These are phyloP conservation scores for Tupaia chinensis DNA, from an alignment of 2,113 vertebrate species.

Conservation along the genomic window DNA sequence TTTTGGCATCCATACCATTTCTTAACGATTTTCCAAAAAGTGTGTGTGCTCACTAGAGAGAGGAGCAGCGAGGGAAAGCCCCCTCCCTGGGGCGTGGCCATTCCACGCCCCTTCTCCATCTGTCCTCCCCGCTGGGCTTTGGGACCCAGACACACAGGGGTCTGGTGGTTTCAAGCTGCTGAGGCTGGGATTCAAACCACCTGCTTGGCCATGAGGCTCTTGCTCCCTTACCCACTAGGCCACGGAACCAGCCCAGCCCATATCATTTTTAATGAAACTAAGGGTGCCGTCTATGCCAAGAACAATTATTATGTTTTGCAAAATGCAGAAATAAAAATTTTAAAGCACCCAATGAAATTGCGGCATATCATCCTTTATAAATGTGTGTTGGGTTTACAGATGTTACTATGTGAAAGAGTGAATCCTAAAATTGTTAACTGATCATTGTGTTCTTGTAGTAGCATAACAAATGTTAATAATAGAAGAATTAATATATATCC, in stretches of 20 bases:
- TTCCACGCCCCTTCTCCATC: too few species aligned
- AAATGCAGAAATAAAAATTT: background rate
- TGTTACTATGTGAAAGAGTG: background rate
- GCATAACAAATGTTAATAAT: background rate
- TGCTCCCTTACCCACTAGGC: too few species aligned
- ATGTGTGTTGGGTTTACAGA: background rate
- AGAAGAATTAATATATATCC: background rate
- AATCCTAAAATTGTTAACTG: background rate
- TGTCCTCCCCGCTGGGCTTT: too few species aligned
- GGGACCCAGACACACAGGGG: too few species aligned
- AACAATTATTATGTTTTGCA: background rate
- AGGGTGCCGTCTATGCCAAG: background rate
- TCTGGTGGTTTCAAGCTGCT: too few species aligned
- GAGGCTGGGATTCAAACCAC: too few species aligned
- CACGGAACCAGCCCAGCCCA: too few species aligned
- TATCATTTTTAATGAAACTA: background rate
- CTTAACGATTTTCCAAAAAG: too few species aligned
- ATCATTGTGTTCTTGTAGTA: background rate
- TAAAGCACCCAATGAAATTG: background rate
- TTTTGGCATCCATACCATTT: background rate
- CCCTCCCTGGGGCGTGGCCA: too few species aligned
- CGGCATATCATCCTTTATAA: background rate
- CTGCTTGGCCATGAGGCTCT: too few species aligned
- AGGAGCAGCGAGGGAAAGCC: too few species aligned
- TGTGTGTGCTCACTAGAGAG: too few species aligned